Percentiles rank a stretch among this genome's conserved stretches.
phyloP scores from a whole-genome alignment of 2,113 vertebrate genomes.

The Chionomys nivalis region DNA sequence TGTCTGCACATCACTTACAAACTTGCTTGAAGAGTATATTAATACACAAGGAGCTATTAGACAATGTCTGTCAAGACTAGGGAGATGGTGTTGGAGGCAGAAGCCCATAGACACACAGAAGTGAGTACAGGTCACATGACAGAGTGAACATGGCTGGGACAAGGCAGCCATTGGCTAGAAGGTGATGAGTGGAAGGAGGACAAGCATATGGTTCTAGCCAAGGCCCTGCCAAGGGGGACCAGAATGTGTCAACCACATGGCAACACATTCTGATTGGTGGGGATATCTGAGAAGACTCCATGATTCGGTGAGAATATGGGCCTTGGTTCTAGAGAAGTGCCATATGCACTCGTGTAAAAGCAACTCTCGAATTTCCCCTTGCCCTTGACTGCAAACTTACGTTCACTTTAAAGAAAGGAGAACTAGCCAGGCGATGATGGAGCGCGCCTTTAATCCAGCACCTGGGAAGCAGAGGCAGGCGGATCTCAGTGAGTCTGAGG shows the following conservation, averaged over 20 bases:
- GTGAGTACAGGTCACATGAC: not conserved
- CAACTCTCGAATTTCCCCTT: too few species aligned
- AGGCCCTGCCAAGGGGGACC: fast-evolving
- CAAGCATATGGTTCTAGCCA: too few species aligned
- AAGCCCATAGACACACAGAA: too few species aligned
- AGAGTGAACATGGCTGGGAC: not conserved
- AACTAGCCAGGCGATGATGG: too few species aligned
- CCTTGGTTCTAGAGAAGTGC: not conserved
- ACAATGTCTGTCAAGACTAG: not conserved
- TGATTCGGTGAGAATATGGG: not conserved
- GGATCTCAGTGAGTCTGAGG: too few species aligned
- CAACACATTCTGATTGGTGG: too few species aligned
- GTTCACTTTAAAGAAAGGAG: not conserved
- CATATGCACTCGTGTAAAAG: fast-evolving
- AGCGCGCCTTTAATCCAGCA: too few species aligned
- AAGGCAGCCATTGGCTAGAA: not conserved
- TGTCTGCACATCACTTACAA: not conserved
- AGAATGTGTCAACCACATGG: not conserved
- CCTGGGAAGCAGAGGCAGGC: too few species aligned
- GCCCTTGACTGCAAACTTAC: not conserved
- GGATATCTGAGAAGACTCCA: too few species aligned
- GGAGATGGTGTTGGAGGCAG: not conserved
- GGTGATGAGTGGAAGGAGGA: fast-evolving
- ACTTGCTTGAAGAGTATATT: not conserved
- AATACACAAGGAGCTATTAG: not conserved